A percentile compares a stretch with the other conserved stretches of the same genome.
Conservation (phyloP, 2,888 invertebrate species). For the Cynaeus angustus region DNA sequence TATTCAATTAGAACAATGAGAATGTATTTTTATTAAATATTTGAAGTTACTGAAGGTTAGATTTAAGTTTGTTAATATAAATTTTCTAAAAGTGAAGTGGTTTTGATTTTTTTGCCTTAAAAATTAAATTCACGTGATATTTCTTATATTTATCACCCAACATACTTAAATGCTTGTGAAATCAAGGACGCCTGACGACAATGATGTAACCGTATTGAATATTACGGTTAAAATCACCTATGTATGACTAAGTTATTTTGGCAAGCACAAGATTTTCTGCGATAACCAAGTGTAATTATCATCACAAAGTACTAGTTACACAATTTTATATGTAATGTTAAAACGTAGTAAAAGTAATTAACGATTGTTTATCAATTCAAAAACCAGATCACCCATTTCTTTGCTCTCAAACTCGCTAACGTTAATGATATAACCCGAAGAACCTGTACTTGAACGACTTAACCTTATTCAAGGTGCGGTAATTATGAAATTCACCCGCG, state of each 20-base stretch:
- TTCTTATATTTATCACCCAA: conserved; percentile 1
- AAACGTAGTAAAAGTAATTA: conserved; percentile 22
- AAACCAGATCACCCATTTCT: conserved; percentile 46
- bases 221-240: conserved; percentile 11
- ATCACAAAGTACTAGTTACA: too few species aligned
- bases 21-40: too few species aligned
- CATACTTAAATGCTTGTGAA: conserved; percentile 19
- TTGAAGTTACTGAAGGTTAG: too few species aligned
- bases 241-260: background rate
- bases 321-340: too few species aligned
- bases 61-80: too few species aligned
- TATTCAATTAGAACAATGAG: too few species aligned
- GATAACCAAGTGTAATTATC: too few species aligned
- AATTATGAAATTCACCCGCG: conserved; percentile 48
- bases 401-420: conserved; percentile 19
- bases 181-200: conserved; percentile 28
- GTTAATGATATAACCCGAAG: conserved; percentile 33
- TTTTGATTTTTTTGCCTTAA: background rate
- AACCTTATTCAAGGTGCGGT: conserved; percentile 49
- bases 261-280: too few species aligned
- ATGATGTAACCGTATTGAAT: conserved; percentile 19
- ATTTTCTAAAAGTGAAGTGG: too few species aligned
- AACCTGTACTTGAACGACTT: conserved; percentile 42
- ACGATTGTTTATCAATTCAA: conserved; percentile 20
- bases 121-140: conserved; percentile 1